phyloP scores from a whole-genome alignment of 2,797 vertebrate genomes.

The Adrianichthys oophorus region DNA sequence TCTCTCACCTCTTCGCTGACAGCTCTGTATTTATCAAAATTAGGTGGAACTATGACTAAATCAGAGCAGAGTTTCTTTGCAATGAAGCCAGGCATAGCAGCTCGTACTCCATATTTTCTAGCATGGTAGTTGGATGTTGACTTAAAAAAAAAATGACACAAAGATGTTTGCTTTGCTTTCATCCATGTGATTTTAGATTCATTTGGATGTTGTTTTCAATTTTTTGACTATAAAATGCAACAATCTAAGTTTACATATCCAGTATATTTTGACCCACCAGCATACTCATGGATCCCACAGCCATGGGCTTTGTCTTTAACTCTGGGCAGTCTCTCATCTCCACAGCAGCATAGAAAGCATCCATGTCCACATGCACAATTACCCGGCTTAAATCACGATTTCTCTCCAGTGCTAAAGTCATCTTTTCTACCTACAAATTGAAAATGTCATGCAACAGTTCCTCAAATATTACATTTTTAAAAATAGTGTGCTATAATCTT shows the following conservation, averaged over 20 bases:
- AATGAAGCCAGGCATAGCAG: conserved; percentile 98
- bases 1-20: conserved; percentile 88
- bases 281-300: conserved; percentile 95
- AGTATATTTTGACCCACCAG: conserved; percentile 75
- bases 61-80: conserved; percentile 93
- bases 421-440: conserved; percentile 81
- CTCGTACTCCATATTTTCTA: conserved; percentile 93
- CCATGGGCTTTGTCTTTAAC: conserved; percentile 92
- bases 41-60: conserved; percentile 87
- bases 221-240: too few relatives aligned
- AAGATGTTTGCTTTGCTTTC: not conserved
- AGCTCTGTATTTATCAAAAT: conserved; percentile 91
- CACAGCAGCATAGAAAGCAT: conserved; percentile 97
- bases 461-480: not conserved
- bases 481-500: not conserved
- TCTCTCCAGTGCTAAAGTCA: conserved; percentile 80
- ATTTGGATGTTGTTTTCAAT: too few relatives aligned
- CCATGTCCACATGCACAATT: conserved; percentile 97
- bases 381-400: conserved; percentile 83
- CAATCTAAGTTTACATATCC: not conserved
- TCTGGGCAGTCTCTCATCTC: conserved; percentile 95
- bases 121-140: conserved; percentile 97
- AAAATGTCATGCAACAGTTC: not conserved
- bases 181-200: not conserved
- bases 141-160: conserved; percentile 59